phyloP scores from a whole-genome alignment of 2,797 vertebrate genomes.

The Galagoides demidoff region DNA sequence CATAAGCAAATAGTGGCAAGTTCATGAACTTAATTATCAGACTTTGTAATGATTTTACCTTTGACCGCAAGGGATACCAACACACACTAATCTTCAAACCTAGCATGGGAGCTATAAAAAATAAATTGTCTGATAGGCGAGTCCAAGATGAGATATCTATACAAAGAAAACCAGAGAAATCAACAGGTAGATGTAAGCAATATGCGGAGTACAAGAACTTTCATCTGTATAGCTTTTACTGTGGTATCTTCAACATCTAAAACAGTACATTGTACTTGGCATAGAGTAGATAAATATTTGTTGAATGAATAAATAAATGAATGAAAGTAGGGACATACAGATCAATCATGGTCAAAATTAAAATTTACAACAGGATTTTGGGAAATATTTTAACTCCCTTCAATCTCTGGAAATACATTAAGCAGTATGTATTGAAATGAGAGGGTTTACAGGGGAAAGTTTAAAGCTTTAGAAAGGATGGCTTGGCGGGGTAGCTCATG shows the following conservation, averaged over 20 bases:
- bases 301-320: background rate
- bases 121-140: constrained; percentile 38
- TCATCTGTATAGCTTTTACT: background rate
- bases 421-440: background rate
- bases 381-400: constrained; percentile 33
- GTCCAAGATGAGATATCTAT: background rate
- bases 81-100: constrained; percentile 43
- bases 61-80: constrained; percentile 3
- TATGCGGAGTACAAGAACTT: background rate
- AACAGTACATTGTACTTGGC: background rate
- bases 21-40: no score
- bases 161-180: constrained; percentile 21
- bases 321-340: background rate
- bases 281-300: background rate
- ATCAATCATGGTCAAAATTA: background rate
- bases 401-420: background rate
- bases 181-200: constrained; percentile 35
- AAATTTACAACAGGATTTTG: constrained; percentile 1
- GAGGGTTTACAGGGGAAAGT: background rate
- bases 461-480: background rate
- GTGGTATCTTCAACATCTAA: background rate
- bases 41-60: constrained; percentile 17
- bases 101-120: background rate
- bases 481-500: no score
- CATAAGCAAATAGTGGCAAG: no score